These are phyloP conservation scores for Panthera tigris DNA, from an alignment of 2,113 vertebrate genomes.

Conservation along the genomic window DNA sequence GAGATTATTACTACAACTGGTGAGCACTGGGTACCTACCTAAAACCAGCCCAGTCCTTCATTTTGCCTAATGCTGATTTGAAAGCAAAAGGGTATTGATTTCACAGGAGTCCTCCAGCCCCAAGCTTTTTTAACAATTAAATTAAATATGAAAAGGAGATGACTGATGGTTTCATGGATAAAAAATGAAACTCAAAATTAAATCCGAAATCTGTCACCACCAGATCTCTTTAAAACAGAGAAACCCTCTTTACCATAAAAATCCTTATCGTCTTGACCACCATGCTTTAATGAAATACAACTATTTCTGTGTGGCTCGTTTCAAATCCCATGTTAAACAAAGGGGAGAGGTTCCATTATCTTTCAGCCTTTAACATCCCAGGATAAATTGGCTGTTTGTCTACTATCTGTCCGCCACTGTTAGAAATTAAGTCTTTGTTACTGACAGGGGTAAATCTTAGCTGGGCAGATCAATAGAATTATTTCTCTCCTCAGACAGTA, in stretches of 20 bases:
- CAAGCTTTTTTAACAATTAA: constrained; percentile 15
- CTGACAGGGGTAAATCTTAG: constrained; percentile 33
- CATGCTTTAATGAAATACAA: constrained; percentile 7
- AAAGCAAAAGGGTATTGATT: not conserved
- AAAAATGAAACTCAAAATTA: constrained; percentile 45
- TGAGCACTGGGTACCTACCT: too few species aligned
- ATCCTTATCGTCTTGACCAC: not conserved
- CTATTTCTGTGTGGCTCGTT: not conserved
- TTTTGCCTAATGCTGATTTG: not conserved
- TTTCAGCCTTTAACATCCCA: constrained; percentile 25
- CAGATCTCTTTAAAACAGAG: constrained; percentile 44
- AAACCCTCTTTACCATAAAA: not conserved
- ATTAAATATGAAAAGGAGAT: constrained; percentile 26
- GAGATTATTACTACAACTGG: not conserved
- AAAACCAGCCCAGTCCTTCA: not conserved
- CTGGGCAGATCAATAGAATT: constrained; percentile 45
- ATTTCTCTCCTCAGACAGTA: constrained; percentile 50
- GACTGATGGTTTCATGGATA: not conserved
- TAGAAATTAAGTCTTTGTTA: constrained; percentile 64
- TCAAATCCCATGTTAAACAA: constrained; percentile 44
- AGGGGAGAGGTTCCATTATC: constrained; percentile 24
- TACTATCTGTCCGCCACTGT: constrained; percentile 12
- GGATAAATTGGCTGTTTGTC: constrained; percentile 36
- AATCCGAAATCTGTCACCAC: not conserved
- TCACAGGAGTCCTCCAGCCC: not conserved